Evolutionary conservation across 2,888 invertebrate genomes (phyloP).

Genomic region (Apodemia zela): DNA sequence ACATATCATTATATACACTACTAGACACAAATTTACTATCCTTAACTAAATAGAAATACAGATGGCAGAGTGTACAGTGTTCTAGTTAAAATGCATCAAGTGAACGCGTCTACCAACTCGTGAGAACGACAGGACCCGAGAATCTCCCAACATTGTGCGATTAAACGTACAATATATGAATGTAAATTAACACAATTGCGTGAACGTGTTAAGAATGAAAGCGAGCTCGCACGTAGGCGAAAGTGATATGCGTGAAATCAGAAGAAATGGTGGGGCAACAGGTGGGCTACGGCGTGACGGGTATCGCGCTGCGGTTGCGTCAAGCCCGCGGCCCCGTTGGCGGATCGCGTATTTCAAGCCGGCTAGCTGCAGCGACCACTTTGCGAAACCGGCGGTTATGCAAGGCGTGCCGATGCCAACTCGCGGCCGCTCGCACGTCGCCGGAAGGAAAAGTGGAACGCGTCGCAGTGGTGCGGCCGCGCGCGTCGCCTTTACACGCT

Average conservation of each 20-base stretch:
- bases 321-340: conserved; percentile 55
- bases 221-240: conserved; percentile 56
- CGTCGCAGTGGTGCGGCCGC: conserved; percentile 73
- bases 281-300: conserved; percentile 39
- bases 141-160: conserved; percentile 16
- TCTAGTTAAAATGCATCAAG: conserved; percentile 22
- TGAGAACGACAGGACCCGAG: conserved; percentile 2
- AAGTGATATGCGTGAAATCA: conserved; percentile 71
- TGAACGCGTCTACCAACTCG: conserved; percentile 1
- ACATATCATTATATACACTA: neutral
- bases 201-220: conserved; percentile 59
- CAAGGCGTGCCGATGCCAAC: conserved; percentile 78
- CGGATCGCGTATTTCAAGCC: conserved; percentile 74
- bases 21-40: neutral
- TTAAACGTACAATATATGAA: conserved; percentile 20
- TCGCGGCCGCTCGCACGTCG: conserved; percentile 62
- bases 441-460: conserved; percentile 80
- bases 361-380: conserved; percentile 70
- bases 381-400: conserved; percentile 79
- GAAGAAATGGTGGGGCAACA: conserved; percentile 52
- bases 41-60: conserved; percentile 13
- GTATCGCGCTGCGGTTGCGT: conserved; percentile 37
- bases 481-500: conserved; percentile 73
- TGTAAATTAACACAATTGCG: conserved; percentile 41
- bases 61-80: conserved; percentile 29